Evolutionary conservation across 2,113 vertebrate genomes (phyloP), one percentile per base, ranked within the genome.

Genomic region (Pagrus major): DNA sequence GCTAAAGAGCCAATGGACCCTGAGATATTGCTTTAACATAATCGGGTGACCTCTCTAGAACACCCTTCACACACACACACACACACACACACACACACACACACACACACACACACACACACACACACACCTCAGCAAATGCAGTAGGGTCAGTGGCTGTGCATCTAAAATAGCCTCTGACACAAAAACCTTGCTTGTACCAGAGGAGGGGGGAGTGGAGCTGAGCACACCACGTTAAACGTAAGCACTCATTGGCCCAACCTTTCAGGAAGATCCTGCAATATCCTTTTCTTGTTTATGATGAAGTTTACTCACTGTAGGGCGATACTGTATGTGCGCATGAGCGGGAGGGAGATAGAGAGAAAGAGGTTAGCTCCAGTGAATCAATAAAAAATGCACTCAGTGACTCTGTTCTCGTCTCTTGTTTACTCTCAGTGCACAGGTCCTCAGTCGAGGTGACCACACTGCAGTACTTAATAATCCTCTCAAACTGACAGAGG

Each of bases 111-210:
- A 79, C 81, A 27, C 80, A 85, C 80, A 61, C 41, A 10, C 39
- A 73, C 76, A 78, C 67, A 27, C 63, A 80, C 77, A 86, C 80
- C 87, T 85, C 66, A 51, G 55, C 85, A 91, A 95, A 94, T 91
- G 90, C 90, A 95, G 94, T 90, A 91, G 92, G 94, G 94, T 95
- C 25, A 14, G 86, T 89, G 91, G 94, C 94, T 93, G 88, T 55
- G 88, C 84, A 86, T 94, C 94, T 93, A 96, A 97, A 97, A 98
- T 94, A 96, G 95, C 95, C 95, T 76, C 52, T n/a, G 89, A 94
- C 93, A 94, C 92, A 93, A 95, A 93, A 91, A 96, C 94, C 95
- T 95, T 63, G 81, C 92, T 89, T 90, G 86, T 89, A 86, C 90
- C 81, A 77, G 73, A 80, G 81, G 78, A 60, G 75, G 76, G 76